Evolutionary conservation across 2,797 vertebrate genomes (phyloP), one percentile per base, ranked within the genome.

Genomic region (Cynopterus sphinx): DNA sequence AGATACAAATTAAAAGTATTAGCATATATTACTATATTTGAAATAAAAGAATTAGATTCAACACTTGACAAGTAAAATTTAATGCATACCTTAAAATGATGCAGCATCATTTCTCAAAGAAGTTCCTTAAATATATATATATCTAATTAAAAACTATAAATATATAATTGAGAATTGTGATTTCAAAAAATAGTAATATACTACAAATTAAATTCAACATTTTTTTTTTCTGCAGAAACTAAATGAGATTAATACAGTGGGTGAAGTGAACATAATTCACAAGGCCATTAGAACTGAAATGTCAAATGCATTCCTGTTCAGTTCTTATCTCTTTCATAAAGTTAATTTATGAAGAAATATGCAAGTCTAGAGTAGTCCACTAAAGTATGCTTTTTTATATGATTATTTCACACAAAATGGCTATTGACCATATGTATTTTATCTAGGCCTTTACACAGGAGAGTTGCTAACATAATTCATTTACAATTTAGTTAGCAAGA

Each of bases 341-440:
- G 22, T 36, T 92, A 87, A 94, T 87, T 97, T 93, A 91, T 81
- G 70, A 97, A 73, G 43, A 98, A 98, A 97, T 96, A 91, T 86
- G 59, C 0, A 55, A 59, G 28, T 67, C 36, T 90, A 95, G 87
- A 95, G 84, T 28, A 88, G n/a, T 36, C 28, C 33, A 90, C 13
- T 31, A 8, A 65, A 88, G 22, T 65, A 79, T 87, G 71, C 31
- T 78, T 51, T 88, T 96, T 95, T 82, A 36, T 31, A 97, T 31
- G n/a, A 94, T 11, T 24, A 13, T 93, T 85, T 90, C 90, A 86
- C 78, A 90, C 85, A 93, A 91, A 96, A 88, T 61, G 22, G 12
- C 96, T 97, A 95, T 78, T 96, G 63, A 59, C 36, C 77, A 43
- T 63, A 93, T 13, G 36, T 19, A 86, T 94, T 97, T 87, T 96